Evolutionary conservation across 2,797 vertebrate genomes (phyloP), one percentile per base, ranked within the genome.

Genomic region (Simalia tracyae): DNA sequence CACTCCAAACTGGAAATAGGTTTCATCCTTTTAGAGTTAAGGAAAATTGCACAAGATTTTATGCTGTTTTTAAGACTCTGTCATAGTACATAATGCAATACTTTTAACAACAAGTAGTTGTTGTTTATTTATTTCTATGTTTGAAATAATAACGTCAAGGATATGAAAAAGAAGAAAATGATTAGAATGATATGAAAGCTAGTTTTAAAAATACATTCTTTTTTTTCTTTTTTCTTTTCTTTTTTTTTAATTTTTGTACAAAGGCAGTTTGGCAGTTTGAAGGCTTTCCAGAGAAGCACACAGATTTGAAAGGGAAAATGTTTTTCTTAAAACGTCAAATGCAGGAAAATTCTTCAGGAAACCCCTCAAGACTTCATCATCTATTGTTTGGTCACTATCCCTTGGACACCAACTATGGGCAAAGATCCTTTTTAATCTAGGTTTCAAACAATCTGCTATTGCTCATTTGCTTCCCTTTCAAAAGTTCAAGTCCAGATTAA

Each of bases 381-480:
- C 94, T 56, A 89, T 90, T 46, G 19, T 19, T 46, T 81, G 54
- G 26, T 92, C 92, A 91, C 94, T 54, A 94, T 94, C 96, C 94
- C 95, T 95, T 96, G 91, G 91, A 96, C 97, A 96, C 93, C 76
- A 93, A 97, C 42, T 91, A 87, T n/a, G 92, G 94, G 92, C 15
- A 89, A 94, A 96, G 94, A 94, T 93, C 90, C 36, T n/a, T 92
- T 72, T 61, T 86, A 91, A 46, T 90, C 91, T 96, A 88, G n/a
- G 84, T 14, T 87, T 84, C 59, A 91, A 89, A n/a, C 93, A 90
- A 68, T 50, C 88, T 89, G 68, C 54, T 90, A 89, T 92, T 92
- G 95, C 94, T 93, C 7, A 60, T 46, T 81, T 91, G 22, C 84
- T 93, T 94, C 93, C 81, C 90, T 92, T 95, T 94, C 90, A 28